Conservation (phyloP, 2,113 vertebrate genomes). For the Passer montanus region DNA sequence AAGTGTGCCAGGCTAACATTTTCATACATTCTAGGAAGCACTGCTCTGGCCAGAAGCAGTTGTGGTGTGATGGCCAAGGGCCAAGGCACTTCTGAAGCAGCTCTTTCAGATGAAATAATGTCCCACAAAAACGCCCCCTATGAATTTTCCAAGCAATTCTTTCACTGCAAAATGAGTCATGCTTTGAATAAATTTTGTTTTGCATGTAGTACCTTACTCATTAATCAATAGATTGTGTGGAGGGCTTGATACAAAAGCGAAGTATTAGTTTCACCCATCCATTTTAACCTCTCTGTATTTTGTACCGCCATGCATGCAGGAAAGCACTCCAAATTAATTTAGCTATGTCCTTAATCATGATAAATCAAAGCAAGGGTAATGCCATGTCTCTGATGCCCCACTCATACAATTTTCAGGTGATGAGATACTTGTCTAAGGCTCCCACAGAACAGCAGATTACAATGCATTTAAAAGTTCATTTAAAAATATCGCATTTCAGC, state of each 20-base stretch:
- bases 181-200: conserved; percentile 53
- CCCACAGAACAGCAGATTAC: background rate
- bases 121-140: background rate
- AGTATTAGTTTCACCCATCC: background rate
- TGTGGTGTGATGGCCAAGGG: background rate
- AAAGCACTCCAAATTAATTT: background rate
- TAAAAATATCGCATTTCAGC: background rate
- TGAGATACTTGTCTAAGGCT: background rate
- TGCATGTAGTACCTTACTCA: conserved; percentile 16
- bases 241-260: background rate
- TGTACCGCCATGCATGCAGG: background rate
- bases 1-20: background rate
- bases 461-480: background rate
- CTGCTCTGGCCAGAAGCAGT: background rate
- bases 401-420: background rate
- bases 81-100: background rate
- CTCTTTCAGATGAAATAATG: background rate
- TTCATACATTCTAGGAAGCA: background rate
- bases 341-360: background rate
- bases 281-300: background rate
- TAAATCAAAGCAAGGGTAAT: background rate
- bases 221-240: background rate
- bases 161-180: conserved; percentile 34
- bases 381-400: background rate
- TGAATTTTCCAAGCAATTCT: conserved; percentile 12